Base-by-base conservation (phyloP, 2,888 invertebrate species). In the Plagodis dolabraria region DNA sequence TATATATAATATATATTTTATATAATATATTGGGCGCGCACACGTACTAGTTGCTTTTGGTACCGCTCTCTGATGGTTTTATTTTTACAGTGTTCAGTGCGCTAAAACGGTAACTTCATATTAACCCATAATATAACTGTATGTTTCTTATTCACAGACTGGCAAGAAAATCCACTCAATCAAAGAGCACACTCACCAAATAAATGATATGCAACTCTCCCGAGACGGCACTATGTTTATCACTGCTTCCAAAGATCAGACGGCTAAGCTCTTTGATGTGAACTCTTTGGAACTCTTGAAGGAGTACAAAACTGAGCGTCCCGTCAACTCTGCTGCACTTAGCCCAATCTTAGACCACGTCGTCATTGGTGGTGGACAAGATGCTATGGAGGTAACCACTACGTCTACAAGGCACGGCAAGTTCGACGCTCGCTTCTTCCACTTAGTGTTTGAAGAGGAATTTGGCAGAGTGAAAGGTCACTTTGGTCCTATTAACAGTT, bases 401-500 rank as follows among this genome's bases (percentile, higher is more conserved):
- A 99, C 99, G 0, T 97, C 98, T 0, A 95, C 98, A 0, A 94
- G 98, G 72, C 96, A 97, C 64, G 99, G 99, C 53, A 99, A 99
- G 93, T 99, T 99, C 84, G 99, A 99, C 85, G 98, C 96, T 87
- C 87, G 96, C 47, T 98, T 99, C 93, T 99, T 97, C 94, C 98
- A 99, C 86, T 92, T 98, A 75, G 96, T 99, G 33, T 99, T 98
- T 86, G 99, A 99, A 89, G 98, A 99, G 81, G 99, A 99, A 83
- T 99, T 99, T 88, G 99, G 97, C 0, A 94, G 98, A 63, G 96
- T 99, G n/a, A 99, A 99, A 86, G 99, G 99, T 58, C 99, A 99
- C 92, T 99, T 99, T 83, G 99, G 99, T 74, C 99, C 99, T 1
- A 99, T 99, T 79, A 99, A 99, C 94, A 98, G 98, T 89, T 95